Conservation (phyloP, 2,888 invertebrate genomes). For the Spatulosminthurus flaviceps region DNA sequence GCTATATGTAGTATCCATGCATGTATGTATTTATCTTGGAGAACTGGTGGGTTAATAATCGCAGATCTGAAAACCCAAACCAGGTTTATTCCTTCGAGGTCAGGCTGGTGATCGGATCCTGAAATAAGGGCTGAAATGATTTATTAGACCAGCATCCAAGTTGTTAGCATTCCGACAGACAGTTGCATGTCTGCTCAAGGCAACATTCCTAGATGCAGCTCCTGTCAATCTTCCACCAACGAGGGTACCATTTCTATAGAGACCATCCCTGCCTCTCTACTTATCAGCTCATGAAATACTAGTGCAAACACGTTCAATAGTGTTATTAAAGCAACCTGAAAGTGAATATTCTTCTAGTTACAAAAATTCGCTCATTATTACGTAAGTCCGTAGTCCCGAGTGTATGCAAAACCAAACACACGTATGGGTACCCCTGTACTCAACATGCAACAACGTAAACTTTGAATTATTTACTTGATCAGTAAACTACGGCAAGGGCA, state of each 20-base stretch:
- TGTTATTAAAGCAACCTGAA: too few relatives aligned
- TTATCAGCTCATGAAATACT: background rate
- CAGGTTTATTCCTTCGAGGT: background rate
- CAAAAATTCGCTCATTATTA: background rate
- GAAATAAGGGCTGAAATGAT: slow-evolving; percentile 19
- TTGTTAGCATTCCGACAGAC: slow-evolving; percentile 25
- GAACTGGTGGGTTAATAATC: too few relatives aligned
- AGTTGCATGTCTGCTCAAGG: slow-evolving; percentile 28
- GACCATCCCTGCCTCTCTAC: background rate
- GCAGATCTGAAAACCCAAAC: background rate
- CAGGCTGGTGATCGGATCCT: background rate
- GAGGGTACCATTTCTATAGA: background rate
- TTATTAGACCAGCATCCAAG: slow-evolving; percentile 15
- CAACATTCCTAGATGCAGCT: slow-evolving; percentile 23
- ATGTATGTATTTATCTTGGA: too few relatives aligned
- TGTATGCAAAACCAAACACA: slow-evolving; percentile 9
- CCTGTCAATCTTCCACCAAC: slow-evolving; percentile 23
- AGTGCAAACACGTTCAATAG: background rate
- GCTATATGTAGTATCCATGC: too few relatives aligned
- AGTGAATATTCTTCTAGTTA: background rate
- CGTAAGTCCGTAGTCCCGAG: background rate
- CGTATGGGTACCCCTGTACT: background rate
- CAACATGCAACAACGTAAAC: background rate
- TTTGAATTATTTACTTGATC: too few relatives aligned
- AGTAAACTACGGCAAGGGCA: too few relatives aligned